Percentiles rank a stretch among this genome's conserved stretches.
Conservation (phyloP, 2,113 vertebrate genomes). For the Solea solea region DNA sequence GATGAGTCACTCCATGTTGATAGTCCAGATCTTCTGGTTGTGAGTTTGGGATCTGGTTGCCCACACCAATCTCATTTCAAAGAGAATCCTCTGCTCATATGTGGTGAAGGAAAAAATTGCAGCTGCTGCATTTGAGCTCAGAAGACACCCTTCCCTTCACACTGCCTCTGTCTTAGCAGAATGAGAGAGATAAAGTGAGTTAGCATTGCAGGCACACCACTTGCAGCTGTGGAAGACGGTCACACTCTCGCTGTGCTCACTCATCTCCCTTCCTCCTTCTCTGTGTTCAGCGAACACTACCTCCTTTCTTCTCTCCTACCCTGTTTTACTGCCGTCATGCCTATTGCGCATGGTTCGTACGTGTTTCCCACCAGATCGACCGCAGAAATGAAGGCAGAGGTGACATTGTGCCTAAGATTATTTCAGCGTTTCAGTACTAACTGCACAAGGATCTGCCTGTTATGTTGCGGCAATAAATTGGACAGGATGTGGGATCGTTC, state of each 20-base stretch:
- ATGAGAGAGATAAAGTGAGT: constrained; percentile 57
- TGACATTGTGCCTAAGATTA: neutral
- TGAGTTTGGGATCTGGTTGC: constrained; percentile 10
- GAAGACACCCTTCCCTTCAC: constrained; percentile 25
- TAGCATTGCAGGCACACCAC: constrained; percentile 77
- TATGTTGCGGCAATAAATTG: too few relatives aligned
- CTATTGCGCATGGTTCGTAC: neutral
- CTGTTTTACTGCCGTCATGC: constrained; percentile 6
- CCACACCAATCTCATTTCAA: constrained; percentile 44
- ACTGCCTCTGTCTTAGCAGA: constrained; percentile 45
- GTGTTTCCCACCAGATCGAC: constrained; percentile 8
- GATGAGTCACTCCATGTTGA: constrained; percentile 19
- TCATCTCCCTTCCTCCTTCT: constrained; percentile 35
- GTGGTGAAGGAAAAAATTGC: constrained; percentile 15
- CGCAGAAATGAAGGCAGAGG: constrained; percentile 1
- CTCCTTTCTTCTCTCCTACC: constrained; percentile 49
- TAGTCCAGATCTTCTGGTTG: neutral
- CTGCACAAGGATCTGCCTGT: too few relatives aligned
- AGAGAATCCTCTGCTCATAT: neutral
- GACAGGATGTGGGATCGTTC: too few relatives aligned
- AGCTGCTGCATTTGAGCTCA: constrained; percentile 22
- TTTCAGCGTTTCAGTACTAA: neutral
- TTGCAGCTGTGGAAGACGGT: constrained; percentile 68
- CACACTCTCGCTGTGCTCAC: constrained; percentile 38
- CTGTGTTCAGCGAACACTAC: constrained; percentile 44